phyloP scores from a whole-genome alignment of 2,888 invertebrate genomes.

The Phyto melanocephala region DNA sequence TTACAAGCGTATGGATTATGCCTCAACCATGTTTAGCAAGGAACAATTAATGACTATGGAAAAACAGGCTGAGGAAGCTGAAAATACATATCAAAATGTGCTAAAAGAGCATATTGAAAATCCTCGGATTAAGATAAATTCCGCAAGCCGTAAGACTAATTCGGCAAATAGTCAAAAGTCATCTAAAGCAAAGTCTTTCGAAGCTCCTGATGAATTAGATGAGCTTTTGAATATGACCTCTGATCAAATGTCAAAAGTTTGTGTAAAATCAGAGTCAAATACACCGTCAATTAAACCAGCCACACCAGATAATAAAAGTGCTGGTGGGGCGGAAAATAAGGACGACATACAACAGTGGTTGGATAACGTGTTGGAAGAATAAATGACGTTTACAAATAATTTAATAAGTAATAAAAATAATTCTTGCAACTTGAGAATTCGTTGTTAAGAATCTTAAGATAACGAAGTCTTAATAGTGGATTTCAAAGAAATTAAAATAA shows the following conservation, averaged over 20 bases:
- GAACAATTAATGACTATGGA: constrained; percentile 74
- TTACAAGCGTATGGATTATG: constrained; percentile 78
- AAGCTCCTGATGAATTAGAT: constrained; percentile 72
- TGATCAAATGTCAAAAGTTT: constrained; percentile 63
- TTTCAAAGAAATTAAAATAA: too few relatives aligned
- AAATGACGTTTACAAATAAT: constrained; percentile 27
- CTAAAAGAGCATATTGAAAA: constrained; percentile 69
- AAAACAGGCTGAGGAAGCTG: constrained; percentile 73
- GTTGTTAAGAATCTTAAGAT: too few relatives aligned
- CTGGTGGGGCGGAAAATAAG: constrained; percentile 61
- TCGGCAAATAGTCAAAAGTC: constrained; percentile 64
- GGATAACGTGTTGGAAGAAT: constrained; percentile 76
- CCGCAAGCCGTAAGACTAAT: constrained; percentile 57
- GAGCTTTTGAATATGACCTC: constrained; percentile 73
- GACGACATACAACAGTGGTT: constrained; percentile 78
- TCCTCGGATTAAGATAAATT: constrained; percentile 64
- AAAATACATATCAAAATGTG: constrained; percentile 72
- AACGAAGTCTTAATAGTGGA: too few relatives aligned
- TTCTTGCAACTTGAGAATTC: too few relatives aligned
- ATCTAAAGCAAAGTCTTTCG: constrained; percentile 9
- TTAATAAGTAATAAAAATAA: too few relatives aligned
- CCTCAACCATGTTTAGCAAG: constrained; percentile 77
- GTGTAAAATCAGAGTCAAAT: constrained; percentile 39
- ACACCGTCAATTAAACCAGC: constrained; percentile 45
- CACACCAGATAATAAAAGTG: constrained; percentile 37